phyloP scores from a whole-genome alignment of 2,888 invertebrate genomes.

The Aphidius colemani region DNA sequence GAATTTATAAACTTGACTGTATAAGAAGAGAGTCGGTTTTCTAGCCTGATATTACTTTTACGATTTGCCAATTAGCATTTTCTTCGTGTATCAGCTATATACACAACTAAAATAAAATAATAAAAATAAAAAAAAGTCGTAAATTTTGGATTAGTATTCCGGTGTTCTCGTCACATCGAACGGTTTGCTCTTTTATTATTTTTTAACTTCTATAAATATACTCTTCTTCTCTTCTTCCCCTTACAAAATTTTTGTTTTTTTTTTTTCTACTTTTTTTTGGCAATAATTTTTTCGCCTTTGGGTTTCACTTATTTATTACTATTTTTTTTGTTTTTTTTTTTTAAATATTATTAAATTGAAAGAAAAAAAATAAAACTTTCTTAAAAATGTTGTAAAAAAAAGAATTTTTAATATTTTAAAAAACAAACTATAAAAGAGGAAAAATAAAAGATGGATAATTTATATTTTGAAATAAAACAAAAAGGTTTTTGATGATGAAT shows the following conservation, averaged over 20 bases:
- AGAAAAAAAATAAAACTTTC: not conserved
- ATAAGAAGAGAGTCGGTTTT: slow-evolving; percentile 1
- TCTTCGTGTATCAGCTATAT: too few relatives aligned
- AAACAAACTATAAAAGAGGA: too few relatives aligned
- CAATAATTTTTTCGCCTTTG: not conserved
- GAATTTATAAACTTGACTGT: not conserved
- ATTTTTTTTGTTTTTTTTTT: not conserved
- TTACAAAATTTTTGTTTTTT: slow-evolving; percentile 11
- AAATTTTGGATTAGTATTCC: too few relatives aligned
- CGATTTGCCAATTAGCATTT: slow-evolving; percentile 26
- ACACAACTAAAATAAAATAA: too few relatives aligned
- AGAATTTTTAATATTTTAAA: too few relatives aligned
- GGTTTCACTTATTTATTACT: not conserved
- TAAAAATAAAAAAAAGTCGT: too few relatives aligned
- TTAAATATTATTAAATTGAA: not conserved
- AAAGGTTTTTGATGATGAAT: too few relatives aligned
- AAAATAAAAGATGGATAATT: not conserved
- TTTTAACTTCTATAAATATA: too few relatives aligned
- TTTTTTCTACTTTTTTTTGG: slow-evolving; percentile 2
- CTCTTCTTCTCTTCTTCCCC: slow-evolving; percentile 13
- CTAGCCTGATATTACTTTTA: slow-evolving; percentile 18
- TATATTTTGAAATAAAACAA: not conserved
- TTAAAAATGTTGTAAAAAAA: too few relatives aligned
- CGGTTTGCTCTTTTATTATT: too few relatives aligned
- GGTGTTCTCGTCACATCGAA: too few relatives aligned